These are phyloP conservation scores for Ariopsis seemanni DNA, from an alignment of 2,113 vertebrate species.

Conservation along the genomic window DNA sequence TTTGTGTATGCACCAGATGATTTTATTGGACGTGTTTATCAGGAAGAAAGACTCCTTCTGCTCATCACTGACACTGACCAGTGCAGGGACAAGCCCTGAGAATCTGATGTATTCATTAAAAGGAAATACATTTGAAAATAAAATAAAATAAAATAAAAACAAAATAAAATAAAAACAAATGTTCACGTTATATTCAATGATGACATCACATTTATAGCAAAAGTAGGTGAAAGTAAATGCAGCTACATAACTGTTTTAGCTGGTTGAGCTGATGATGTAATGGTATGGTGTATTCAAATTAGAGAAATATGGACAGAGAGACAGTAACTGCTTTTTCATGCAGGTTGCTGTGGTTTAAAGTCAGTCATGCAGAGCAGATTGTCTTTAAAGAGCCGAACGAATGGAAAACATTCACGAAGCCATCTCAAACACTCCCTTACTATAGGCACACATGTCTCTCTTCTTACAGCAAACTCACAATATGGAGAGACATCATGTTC, in stretches of 20 bases:
- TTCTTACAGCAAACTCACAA: neutral
- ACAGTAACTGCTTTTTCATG: neutral
- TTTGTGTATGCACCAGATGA: slow-evolving; percentile 9
- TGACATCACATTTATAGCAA: neutral
- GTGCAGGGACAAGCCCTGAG: neutral
- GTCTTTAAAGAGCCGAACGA: neutral
- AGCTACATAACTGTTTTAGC: neutral
- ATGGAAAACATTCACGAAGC: neutral
- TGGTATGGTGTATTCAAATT: neutral
- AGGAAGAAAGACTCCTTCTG: neutral
- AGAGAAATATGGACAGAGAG: neutral
- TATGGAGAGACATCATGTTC: neutral
- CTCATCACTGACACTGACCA: neutral
- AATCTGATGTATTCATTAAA: neutral
- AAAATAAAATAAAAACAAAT: neutral
- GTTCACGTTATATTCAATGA: neutral
- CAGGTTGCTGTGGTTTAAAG: slow-evolving; percentile 1
- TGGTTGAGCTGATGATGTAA: neutral
- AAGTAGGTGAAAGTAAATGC: neutral
- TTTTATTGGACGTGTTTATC: slow-evolving; percentile 1
- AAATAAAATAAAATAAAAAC: neutral
- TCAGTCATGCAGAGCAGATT: neutral
- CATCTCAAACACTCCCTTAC: neutral
- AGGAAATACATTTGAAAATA: neutral
- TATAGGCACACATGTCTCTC: neutral